Conservation (phyloP, 2,113 vertebrate species). For the Cyanistes caeruleus region DNA sequence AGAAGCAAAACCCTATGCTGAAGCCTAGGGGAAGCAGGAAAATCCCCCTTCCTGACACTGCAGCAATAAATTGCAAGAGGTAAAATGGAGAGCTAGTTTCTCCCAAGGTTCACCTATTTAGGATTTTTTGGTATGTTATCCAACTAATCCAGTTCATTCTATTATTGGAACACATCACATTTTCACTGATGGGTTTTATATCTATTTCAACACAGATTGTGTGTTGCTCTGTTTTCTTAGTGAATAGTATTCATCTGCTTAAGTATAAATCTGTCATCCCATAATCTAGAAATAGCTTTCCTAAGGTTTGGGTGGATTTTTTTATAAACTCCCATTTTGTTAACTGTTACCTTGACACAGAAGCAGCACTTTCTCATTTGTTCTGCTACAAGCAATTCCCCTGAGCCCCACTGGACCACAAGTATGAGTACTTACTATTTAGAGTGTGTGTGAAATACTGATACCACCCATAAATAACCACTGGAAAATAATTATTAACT, state of each 20-base stretch:
- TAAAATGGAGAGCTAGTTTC: neutral
- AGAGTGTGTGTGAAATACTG: neutral
- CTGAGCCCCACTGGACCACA: neutral
- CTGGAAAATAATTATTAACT: neutral
- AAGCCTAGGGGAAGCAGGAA: neutral
- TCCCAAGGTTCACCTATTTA: neutral
- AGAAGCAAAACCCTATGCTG: neutral
- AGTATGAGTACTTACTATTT: neutral
- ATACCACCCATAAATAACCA: neutral
- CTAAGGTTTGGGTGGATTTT: neutral
- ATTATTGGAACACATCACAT: neutral
- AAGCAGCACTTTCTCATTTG: neutral
- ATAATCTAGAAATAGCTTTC: slow-evolving; percentile 29
- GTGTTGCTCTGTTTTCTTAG: neutral
- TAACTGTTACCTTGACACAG: slow-evolving; percentile 28
- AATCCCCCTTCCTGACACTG: neutral
- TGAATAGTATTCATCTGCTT: neutral
- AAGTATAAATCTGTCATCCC: neutral
- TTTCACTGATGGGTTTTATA: neutral
- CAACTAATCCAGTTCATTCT: neutral
- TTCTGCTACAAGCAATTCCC: neutral
- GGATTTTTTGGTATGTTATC: neutral
- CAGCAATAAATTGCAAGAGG: neutral
- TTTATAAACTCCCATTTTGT: neutral
- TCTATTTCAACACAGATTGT: slow-evolving; percentile 16